Base-by-base conservation (phyloP, 1,140 invertebrate genomes). In the Listronotus oregonensis region DNA sequence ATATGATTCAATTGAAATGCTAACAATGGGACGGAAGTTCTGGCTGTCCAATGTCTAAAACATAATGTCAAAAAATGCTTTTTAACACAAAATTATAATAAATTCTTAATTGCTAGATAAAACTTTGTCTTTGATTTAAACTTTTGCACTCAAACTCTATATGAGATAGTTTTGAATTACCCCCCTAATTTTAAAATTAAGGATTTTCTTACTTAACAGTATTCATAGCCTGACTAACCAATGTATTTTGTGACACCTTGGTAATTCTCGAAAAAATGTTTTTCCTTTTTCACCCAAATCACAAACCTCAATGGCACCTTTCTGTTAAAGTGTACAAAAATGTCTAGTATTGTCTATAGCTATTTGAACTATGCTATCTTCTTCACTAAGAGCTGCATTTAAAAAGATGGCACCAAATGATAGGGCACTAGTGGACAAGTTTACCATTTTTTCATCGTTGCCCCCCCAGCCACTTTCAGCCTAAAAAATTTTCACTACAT, bases 371-470 rank as follows among this genome's bases (percentile, higher is more conserved):
- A 99, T 89, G 0, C 93, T 85, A 84, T 98, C 96, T 69, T 93
- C 89, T 79, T 95, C 92, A 75, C 88, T 86, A 44, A 94, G 86
- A 27, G 89, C 88, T 59, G 91, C 87, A 77, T 91, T 90, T 0
- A 93, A 80, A 98, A 97, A n/a, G 92, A 92, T 10, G 95, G 95
- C 3, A 98, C 85, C 32, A 75, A 91, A 95, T 17, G 95, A 94
- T 8, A 97, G 80, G 3, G 89, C 82, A 63, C 92, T 91, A 50
- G 90, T 92, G 0, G 96, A 97, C 77, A 96, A 93, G 82, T 98
- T 98, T 2, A 97, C 86, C 83, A 97, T 98, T 75, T 91, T n/a
- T 90, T 79, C 95, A 98, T 66, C 95, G 90, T 82, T 95, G 93
- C 15, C 94, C 92, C 80, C 96, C 96, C 96, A 99, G 52, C 89